Conservation (phyloP, 2,888 invertebrate species). For the Lapara coniferarum region DNA sequence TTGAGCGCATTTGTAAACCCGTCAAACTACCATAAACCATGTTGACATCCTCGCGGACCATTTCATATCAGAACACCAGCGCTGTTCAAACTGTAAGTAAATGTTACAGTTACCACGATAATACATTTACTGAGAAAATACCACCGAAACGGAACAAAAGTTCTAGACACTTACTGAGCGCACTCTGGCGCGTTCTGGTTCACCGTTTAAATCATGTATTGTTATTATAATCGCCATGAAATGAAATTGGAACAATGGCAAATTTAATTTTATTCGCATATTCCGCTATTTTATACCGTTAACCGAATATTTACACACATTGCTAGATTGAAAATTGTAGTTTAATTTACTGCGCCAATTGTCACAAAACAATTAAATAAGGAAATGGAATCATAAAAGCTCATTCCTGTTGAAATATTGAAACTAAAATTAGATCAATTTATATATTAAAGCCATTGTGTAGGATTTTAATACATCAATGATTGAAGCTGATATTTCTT, state of each 20-base stretch:
- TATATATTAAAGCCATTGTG: slow-evolving; percentile 35
- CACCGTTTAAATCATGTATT: slow-evolving; percentile 27
- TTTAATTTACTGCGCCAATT: slow-evolving; percentile 12
- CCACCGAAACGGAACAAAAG: slow-evolving; percentile 40
- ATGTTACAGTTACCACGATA: slow-evolving; percentile 37
- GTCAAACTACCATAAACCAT: slow-evolving; percentile 38
- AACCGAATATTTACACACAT: slow-evolving; percentile 16
- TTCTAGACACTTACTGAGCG: slow-evolving; percentile 35
- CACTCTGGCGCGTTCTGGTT: slow-evolving; percentile 30
- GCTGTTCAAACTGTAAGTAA: slow-evolving; percentile 34
- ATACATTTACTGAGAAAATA: slow-evolving; percentile 37
- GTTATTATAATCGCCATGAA: slow-evolving; percentile 27
- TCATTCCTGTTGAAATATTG: slow-evolving; percentile 22
- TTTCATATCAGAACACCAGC: slow-evolving; percentile 32
- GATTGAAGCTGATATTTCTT: slow-evolving; percentile 33
- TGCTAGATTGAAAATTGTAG: slow-evolving; percentile 7
- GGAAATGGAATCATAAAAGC: slow-evolving; percentile 33
- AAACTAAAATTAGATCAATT: slow-evolving; percentile 35
- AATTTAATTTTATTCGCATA: slow-evolving; percentile 21
- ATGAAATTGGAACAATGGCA: slow-evolving; percentile 28
- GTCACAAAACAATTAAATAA: slow-evolving; percentile 34
- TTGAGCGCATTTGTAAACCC: slow-evolving; percentile 34
- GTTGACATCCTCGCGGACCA: slow-evolving; percentile 29
- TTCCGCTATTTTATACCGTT: slow-evolving; percentile 4
- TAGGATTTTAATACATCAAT: no score